These are phyloP conservation scores for Narcine bancroftii DNA, from an alignment of 2,113 vertebrate species.

Conservation along the genomic window DNA sequence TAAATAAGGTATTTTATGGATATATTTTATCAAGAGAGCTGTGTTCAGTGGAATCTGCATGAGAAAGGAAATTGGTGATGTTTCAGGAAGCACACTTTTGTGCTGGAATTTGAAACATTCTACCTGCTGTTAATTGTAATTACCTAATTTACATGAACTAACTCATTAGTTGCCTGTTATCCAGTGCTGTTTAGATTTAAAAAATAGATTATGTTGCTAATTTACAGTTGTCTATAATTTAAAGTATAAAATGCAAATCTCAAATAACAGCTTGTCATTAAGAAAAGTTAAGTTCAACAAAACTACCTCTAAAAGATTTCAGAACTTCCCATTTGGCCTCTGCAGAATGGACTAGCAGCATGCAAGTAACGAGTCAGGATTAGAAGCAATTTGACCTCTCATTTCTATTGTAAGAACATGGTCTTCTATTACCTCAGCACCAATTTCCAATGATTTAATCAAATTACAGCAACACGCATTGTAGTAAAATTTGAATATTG, in stretches of 20 bases:
- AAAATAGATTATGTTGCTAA: not conserved
- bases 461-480: not conserved
- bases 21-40: constrained; percentile 17
- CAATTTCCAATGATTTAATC: not conserved
- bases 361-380: not conserved
- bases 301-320: not conserved
- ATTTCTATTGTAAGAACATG: too few relatives aligned
- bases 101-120: constrained; percentile 6
- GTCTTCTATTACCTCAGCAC: too few relatives aligned
- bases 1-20: not conserved
- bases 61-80: constrained; percentile 2
- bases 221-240: not conserved
- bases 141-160: not conserved
- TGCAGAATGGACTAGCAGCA: not conserved
- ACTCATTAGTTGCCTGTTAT: not conserved
- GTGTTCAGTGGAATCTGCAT: not conserved
- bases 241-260: not conserved
- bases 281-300: not conserved
- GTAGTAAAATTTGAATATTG: not conserved
- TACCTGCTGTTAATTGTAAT: constrained; percentile 29
- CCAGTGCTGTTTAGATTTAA: not conserved
- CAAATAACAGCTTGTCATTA: not conserved
- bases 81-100: constrained; percentile 24
- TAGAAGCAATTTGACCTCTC: too few relatives aligned
- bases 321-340: not conserved